phyloP scores from a whole-genome alignment of 2,888 invertebrate species.

The Morpho deidamia region DNA sequence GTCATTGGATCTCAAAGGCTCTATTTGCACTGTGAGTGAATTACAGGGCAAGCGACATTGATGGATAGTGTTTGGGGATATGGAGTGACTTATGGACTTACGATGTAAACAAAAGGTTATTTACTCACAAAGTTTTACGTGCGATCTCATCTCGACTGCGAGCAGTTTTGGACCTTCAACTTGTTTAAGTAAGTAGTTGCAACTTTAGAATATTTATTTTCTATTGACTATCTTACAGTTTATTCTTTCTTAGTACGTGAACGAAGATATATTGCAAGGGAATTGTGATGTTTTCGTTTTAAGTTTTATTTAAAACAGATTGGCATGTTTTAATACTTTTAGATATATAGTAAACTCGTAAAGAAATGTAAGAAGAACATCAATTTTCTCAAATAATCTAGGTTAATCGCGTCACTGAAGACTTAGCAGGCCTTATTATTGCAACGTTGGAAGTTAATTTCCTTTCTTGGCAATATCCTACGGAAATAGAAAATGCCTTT shows the following conservation, averaged over 20 bases:
- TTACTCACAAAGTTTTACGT: constrained; percentile 18
- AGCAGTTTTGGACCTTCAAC: not conserved
- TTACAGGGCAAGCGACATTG: constrained; percentile 33
- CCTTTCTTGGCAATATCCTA: constrained; percentile 21
- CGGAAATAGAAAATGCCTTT: constrained; percentile 24
- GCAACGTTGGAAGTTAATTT: constrained; percentile 21
- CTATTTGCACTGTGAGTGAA: constrained; percentile 30
- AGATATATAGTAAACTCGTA: no score
- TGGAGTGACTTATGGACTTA: constrained; percentile 24
- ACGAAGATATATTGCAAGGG: no score
- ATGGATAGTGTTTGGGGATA: constrained; percentile 41
- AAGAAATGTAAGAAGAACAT: not conserved
- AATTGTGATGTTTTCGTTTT: no score
- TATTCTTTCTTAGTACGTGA: no score
- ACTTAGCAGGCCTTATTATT: constrained; percentile 5
- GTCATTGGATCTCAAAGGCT: constrained; percentile 20
- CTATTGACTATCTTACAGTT: not conserved
- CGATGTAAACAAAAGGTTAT: constrained; percentile 22
- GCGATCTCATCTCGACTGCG: constrained; percentile 5
- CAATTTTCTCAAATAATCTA: constrained; percentile 6
- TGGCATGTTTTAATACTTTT: not conserved
- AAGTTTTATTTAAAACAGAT: no score
- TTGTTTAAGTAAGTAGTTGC: not conserved
- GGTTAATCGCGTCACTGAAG: constrained; percentile 7
- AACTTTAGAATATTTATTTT: not conserved